phyloP scores from a whole-genome alignment of 2,888 invertebrate genomes.

The Brachypalpus laphriformis region DNA sequence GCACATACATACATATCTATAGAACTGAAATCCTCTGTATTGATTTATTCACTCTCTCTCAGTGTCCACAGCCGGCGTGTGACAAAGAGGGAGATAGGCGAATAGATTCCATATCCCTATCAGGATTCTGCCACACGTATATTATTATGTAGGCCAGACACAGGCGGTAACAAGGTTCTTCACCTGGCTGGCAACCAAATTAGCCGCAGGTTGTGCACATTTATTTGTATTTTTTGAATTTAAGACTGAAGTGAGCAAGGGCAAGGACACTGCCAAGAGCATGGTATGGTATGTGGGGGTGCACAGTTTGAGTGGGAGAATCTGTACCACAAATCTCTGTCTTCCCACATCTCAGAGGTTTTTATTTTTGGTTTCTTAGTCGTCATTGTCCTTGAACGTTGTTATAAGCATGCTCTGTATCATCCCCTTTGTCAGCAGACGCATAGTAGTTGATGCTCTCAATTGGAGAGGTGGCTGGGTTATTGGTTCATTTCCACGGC shows the following conservation, averaged over 20 bases:
- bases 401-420: slow-evolving; percentile 18
- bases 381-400: slow-evolving; percentile 18
- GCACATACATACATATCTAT: not conserved
- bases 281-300: not conserved
- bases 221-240: slow-evolving; percentile 14
- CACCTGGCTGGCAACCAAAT: slow-evolving; percentile 66
- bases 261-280: slow-evolving; percentile 43
- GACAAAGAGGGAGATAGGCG: not conserved
- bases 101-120: slow-evolving; percentile 3
- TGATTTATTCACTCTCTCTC: slow-evolving; percentile 37
- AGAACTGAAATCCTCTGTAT: slow-evolving; percentile 18
- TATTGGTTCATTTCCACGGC: not conserved
- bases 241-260: slow-evolving; percentile 45
- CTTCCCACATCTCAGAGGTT: not conserved
- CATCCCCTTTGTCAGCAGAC: not conserved
- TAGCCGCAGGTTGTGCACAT: slow-evolving; percentile 29
- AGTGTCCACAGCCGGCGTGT: not conserved
- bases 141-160: slow-evolving; percentile 63
- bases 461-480: not conserved
- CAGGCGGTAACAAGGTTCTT: slow-evolving; percentile 56
- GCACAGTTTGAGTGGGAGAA: not conserved
- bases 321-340: slow-evolving; percentile 9
- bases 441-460: not conserved
- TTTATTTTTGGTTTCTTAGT: not conserved
- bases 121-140: slow-evolving; percentile 31